Base-by-base conservation (phyloP, 2,797 vertebrate species). In the Pteronotus mesoamericanus region DNA sequence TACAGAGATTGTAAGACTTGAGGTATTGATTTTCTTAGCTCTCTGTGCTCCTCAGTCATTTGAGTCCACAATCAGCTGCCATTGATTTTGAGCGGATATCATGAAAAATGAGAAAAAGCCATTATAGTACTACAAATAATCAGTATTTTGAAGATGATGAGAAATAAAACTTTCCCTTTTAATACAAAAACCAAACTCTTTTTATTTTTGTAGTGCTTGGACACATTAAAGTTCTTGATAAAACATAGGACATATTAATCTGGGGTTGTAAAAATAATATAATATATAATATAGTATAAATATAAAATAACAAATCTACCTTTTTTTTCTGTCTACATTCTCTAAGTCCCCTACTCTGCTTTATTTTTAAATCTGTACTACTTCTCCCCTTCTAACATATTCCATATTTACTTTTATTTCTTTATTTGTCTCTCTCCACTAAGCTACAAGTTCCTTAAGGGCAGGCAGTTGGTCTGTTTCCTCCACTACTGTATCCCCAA, bases 121-220 rank as follows among this genome's bases (percentile, higher is more conserved):
- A 39, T 89, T 32, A 71, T 8, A 89, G 24, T n/a, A 53, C 18
- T 75, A 11, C 75, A 78, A 37, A n/a, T 77, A 75, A 92, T n/a
- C 24, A 80, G 19, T 55, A 79, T 69, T 90, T 84, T 84, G 66
- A 79, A 86, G 39, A 78, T 79, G 55, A 55, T n/a, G 79, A 64
- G 48, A 89, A 91, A 89, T 72, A 83, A 64, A 68, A 53, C 75
- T 61, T 32, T 64, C 29, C 89, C 80, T 59, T 86, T 72, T 85
- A 91, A 83, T 69, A n/a, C 34, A 78, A 77, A 82, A 77, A 39
- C 71, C 69, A 66, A 57, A 74, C 32, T 85, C 44, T 88, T 74
- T 80, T 82, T 87, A 75, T 82, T 92, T 89, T 59, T n/a, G 32
- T 78, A 80, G n/a, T 85, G 22, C 39, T 88, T 91, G 44, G 82